Conservation (phyloP, 2,888 invertebrate species). For the Chrysolina oricalcia region DNA sequence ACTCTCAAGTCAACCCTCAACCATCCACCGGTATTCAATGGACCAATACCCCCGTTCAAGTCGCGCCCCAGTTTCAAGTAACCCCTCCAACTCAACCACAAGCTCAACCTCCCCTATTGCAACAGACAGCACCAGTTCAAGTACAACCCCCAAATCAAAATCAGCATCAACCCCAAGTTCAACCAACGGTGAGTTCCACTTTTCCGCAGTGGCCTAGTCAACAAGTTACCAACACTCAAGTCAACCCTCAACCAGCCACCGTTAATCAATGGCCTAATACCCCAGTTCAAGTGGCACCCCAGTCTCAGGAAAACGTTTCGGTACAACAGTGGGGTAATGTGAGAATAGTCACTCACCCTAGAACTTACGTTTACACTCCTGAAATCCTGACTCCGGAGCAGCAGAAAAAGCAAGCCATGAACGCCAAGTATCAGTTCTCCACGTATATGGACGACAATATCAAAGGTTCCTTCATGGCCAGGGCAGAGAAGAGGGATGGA, state of each 20-base stretch:
- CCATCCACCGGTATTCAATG: not conserved
- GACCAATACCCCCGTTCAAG: not conserved
- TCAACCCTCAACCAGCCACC: not conserved
- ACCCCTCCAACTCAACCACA: too few relatives aligned
- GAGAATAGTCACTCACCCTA: not conserved
- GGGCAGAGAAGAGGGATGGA: constrained; percentile 70
- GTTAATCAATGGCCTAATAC: not conserved
- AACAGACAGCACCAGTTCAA: too few relatives aligned
- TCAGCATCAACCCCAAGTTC: not conserved
- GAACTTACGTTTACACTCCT: not conserved
- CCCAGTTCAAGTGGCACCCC: not conserved
- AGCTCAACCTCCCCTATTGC: too few relatives aligned
- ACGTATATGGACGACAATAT: constrained; percentile 70
- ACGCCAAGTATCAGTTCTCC: constrained; percentile 70
- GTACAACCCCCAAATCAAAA: too few relatives aligned
- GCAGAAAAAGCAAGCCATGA: constrained; percentile 47
- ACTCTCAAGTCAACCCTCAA: not conserved
- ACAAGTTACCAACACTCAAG: not conserved
- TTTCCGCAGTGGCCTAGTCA: not conserved
- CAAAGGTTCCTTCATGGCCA: constrained; percentile 66
- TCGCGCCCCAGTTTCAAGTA: not conserved
- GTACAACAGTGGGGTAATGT: not conserved
- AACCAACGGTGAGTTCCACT: not conserved
- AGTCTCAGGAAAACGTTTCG: not conserved
- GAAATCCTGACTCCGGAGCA: not conserved